These are phyloP conservation scores for Drosophila neutralis DNA, from an alignment of 2,888 invertebrate species.

Conservation along the genomic window DNA sequence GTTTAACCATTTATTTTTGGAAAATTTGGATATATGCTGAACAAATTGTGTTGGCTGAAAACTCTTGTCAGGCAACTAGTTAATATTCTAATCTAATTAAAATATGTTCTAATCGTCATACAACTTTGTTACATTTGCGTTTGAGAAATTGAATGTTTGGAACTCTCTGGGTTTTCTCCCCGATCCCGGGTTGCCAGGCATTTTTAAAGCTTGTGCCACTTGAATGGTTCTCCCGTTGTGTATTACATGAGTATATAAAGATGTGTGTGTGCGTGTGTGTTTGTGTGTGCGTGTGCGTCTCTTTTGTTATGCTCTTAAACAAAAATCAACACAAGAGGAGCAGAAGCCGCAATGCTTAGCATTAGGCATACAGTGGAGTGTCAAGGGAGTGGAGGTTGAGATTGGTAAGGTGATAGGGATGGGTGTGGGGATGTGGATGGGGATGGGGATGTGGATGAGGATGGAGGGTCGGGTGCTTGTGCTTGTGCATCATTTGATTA, in stretches of 20 bases:
- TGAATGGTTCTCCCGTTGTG: conserved; percentile 36
- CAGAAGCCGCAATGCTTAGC: conserved; percentile 48
- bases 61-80: background rate
- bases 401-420: background rate
- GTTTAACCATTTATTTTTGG: background rate
- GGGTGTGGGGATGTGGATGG: background rate
- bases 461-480: conserved; percentile 36
- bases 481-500: conserved; percentile 77
- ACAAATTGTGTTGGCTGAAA: background rate
- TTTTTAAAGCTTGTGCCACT: conserved; percentile 28
- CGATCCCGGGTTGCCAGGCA: conserved; percentile 15
- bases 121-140: conserved; percentile 3
- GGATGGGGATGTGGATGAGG: no score
- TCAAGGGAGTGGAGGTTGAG: conserved; percentile 25
- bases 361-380: conserved; percentile 36
- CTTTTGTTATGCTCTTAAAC: conserved; percentile 58
- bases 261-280: conserved; percentile 12
- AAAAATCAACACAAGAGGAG: conserved; percentile 59
- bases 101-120: background rate
- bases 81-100: conserved; percentile 5
- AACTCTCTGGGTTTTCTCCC: background rate
- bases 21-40: background rate
- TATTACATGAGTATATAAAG: conserved; percentile 17
- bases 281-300: conserved; percentile 12
- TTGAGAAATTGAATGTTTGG: conserved; percentile 24